Percentiles rank a stretch among this genome's conserved stretches.
phyloP scores from a whole-genome alignment of 2,888 invertebrate genomes.

The Scaptomyza parva region DNA sequence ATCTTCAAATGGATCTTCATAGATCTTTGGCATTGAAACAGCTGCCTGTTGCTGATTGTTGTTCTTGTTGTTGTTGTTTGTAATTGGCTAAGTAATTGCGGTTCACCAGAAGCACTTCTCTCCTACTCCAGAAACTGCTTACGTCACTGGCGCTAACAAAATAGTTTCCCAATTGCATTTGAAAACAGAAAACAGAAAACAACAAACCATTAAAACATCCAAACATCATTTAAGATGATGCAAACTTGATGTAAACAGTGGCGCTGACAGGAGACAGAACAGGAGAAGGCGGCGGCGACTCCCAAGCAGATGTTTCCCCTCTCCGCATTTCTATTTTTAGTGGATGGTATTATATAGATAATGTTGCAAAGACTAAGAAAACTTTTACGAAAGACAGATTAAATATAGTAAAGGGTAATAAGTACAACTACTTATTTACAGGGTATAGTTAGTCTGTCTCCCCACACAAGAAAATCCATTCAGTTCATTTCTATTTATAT shows the following conservation, averaged over 20 bases:
- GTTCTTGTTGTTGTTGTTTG: constrained; percentile 42
- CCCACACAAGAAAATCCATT: background rate
- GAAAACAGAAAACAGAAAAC: background rate
- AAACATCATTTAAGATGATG: too few species aligned
- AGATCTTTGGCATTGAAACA: constrained; percentile 43
- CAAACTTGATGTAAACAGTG: constrained; percentile 34
- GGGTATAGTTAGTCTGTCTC: background rate
- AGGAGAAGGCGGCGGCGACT: too few species aligned
- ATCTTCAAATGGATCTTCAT: constrained; percentile 2
- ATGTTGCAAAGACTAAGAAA: too few species aligned
- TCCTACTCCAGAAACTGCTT: constrained; percentile 15
- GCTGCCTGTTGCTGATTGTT: constrained; percentile 23
- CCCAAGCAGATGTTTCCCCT: constrained; percentile 24
- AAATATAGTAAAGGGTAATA: too few species aligned
- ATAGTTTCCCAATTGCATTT: constrained; percentile 64
- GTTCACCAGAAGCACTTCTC: constrained; percentile 39
- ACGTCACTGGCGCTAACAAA: constrained; percentile 52
- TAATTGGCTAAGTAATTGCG: constrained; percentile 69
- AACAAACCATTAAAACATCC: background rate
- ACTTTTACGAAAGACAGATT: too few species aligned
- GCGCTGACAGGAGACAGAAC: constrained; percentile 31
- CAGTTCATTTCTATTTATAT: constrained; percentile 3
- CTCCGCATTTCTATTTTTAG: background rate
- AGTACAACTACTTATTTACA: background rate
- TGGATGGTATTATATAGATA: background rate